Conservation (phyloP, 2,888 invertebrate genomes). For the Brachycybe producta region DNA sequence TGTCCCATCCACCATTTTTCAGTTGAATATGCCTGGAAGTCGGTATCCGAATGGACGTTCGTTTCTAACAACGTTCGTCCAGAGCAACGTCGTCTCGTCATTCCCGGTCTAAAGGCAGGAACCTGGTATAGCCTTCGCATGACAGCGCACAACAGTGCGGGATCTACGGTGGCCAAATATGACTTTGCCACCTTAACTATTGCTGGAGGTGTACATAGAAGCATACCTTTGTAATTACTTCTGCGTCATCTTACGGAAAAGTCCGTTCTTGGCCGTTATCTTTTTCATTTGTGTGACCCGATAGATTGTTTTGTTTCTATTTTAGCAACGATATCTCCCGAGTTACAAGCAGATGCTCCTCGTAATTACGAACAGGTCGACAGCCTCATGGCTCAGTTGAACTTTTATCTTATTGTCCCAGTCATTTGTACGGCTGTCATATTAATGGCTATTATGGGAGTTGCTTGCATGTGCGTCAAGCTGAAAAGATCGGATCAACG, state of each 20-base stretch:
- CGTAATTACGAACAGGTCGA: slow-evolving; percentile 8
- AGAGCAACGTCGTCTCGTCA: slow-evolving; percentile 21
- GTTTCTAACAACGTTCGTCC: slow-evolving; percentile 21
- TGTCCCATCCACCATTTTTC: slow-evolving; percentile 31
- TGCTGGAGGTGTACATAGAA: slow-evolving; percentile 32
- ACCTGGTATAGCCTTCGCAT: slow-evolving; percentile 35
- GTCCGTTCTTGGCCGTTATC: too few species aligned
- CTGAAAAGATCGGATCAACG: not conserved
- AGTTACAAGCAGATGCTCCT: slow-evolving; percentile 12
- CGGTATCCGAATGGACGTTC: slow-evolving; percentile 21
- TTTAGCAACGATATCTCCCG: slow-evolving; percentile 11
- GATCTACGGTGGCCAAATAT: slow-evolving; percentile 32
- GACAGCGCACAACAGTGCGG: slow-evolving; percentile 35
- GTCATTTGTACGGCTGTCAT: slow-evolving; percentile 10
- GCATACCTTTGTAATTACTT: too few species aligned
- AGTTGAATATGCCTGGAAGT: slow-evolving; percentile 22
- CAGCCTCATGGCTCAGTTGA: slow-evolving; percentile 12
- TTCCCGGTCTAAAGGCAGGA: slow-evolving; percentile 30
- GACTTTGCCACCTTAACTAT: slow-evolving; percentile 32
- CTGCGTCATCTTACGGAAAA: too few species aligned
- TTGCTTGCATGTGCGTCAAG: slow-evolving; percentile 14
- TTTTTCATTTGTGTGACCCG: too few species aligned
- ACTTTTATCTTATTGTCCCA: slow-evolving; percentile 14
- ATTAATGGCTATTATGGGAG: slow-evolving; percentile 10
- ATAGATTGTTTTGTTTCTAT: too few species aligned